These are phyloP conservation scores for Peromyscus aztecus DNA, from an alignment of 2,797 vertebrate genomes.

Conservation along the genomic window DNA sequence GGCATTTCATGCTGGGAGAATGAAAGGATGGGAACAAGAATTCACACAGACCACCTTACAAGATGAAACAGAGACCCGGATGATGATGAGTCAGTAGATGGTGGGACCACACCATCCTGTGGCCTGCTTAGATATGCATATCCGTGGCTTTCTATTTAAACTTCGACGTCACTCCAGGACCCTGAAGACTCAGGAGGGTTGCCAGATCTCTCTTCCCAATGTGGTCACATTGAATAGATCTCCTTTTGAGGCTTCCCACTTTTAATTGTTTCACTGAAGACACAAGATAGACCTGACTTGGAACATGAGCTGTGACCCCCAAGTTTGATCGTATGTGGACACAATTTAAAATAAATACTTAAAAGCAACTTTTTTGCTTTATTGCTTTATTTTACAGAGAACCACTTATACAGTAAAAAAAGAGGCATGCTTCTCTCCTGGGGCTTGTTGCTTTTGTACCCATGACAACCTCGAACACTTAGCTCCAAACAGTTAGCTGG, in stretches of 20 bases:
- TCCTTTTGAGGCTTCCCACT: background rate
- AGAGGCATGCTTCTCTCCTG: background rate
- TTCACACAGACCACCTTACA: background rate
- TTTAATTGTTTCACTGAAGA: background rate
- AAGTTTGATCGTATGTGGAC: background rate
- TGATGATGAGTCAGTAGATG: background rate
- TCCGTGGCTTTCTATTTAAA: background rate
- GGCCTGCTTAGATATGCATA: background rate
- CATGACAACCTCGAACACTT: background rate
- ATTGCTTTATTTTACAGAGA: background rate
- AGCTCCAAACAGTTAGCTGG: background rate
- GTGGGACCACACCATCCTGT: background rate
- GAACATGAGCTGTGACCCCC: background rate
- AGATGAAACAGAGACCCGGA: background rate
- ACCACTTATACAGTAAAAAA: background rate
- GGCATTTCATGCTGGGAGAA: background rate
- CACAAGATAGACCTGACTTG: background rate
- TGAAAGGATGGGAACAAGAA: background rate
- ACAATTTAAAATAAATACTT: background rate
- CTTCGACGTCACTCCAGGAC: background rate
- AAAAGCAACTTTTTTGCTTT: background rate
- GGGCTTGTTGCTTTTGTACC: accelerated
- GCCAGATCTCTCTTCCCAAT: background rate
- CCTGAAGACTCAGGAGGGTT: background rate
- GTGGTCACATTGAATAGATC: background rate